Conservation (phyloP, 1,140 invertebrate genomes). For the Diachasmimorpha longicaudata region DNA sequence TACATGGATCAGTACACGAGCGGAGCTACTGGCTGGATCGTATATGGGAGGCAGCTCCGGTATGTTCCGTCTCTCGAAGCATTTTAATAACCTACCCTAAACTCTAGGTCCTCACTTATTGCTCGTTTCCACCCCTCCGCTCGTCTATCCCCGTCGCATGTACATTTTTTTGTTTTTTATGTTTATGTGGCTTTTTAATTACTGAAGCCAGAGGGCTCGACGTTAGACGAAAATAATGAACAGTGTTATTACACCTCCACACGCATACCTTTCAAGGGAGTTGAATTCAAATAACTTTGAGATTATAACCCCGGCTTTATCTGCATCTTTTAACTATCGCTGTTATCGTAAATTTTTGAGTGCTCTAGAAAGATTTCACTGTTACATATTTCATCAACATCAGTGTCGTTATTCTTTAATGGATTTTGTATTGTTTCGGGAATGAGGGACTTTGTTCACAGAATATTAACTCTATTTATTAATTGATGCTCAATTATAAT, state of each 20-base stretch:
- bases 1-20: slow-evolving; percentile 7
- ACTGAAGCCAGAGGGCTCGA: neutral
- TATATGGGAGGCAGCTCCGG: neutral
- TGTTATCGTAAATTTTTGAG: too few relatives aligned
- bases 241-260: neutral
- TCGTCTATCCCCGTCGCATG: neutral
- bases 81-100: slow-evolving; percentile 18
- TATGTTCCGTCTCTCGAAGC: slow-evolving; percentile 9
- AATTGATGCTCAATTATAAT: too few relatives aligned
- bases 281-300: too few relatives aligned
- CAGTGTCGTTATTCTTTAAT: too few relatives aligned
- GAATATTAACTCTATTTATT: too few relatives aligned
- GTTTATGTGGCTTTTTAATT: neutral
- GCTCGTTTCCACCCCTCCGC: neutral
- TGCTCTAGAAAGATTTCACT: too few relatives aligned
- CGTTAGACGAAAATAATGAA: neutral
- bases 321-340: too few relatives aligned
- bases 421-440: too few relatives aligned
- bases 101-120: neutral
- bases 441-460: too few relatives aligned
- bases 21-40: neutral
- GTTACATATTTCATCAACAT: too few relatives aligned
- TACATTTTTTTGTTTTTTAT: neutral
- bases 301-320: too few relatives aligned
- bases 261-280: too few relatives aligned